phyloP scores from a whole-genome alignment of 2,888 invertebrate genomes.

The Eupithecia exiguata region DNA sequence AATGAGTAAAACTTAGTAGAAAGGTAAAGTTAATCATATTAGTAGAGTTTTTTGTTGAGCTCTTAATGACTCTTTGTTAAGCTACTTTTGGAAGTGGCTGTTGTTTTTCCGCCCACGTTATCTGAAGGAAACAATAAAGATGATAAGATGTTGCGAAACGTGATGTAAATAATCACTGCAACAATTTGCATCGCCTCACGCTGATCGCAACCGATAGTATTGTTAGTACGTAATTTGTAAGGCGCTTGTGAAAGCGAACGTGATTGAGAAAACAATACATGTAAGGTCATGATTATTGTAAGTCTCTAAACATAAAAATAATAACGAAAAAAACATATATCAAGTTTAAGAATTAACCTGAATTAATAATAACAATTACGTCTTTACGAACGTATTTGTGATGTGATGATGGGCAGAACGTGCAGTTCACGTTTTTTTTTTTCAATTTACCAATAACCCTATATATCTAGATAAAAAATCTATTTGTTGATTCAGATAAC shows the following conservation, averaged over 20 bases:
- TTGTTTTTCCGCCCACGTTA: slow-evolving; percentile 26
- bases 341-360: too few relatives aligned
- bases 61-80: neutral
- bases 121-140: slow-evolving; percentile 31
- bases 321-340: too few relatives aligned
- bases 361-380: too few relatives aligned
- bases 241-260: slow-evolving; percentile 12
- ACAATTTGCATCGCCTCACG: slow-evolving; percentile 30
- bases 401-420: too few relatives aligned
- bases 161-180: slow-evolving; percentile 27
- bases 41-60: neutral
- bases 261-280: neutral
- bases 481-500: too few relatives aligned
- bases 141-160: slow-evolving; percentile 31
- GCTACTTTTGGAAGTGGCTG: neutral
- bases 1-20: neutral
- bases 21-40: neutral
- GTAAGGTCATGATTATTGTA: neutral
- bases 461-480: too few relatives aligned
- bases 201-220: slow-evolving; percentile 25
- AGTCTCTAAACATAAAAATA: neutral
- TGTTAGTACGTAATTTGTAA: slow-evolving; percentile 7
- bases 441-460: too few relatives aligned
- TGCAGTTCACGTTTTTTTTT: too few relatives aligned
- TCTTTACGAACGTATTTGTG: too few relatives aligned